These are phyloP conservation scores for Nixonia krombeini DNA, from an alignment of 1,140 invertebrate species.

Conservation along the genomic window DNA sequence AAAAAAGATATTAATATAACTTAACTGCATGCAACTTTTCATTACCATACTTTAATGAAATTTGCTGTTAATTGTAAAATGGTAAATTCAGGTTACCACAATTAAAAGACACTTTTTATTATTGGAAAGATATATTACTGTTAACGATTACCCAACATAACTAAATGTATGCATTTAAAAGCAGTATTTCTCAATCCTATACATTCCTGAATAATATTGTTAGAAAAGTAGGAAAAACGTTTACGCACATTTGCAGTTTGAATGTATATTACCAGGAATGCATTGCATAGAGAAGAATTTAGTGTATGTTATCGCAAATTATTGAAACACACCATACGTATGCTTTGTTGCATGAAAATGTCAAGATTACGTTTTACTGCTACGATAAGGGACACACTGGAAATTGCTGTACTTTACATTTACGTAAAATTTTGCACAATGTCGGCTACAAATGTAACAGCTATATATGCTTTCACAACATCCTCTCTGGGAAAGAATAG, in stretches of 20 bases:
- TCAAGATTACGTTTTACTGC: neutral
- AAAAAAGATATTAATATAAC: too few species aligned
- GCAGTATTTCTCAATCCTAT: neutral
- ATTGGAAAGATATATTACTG: neutral
- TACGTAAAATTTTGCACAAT: too few species aligned
- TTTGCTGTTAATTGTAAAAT: too few species aligned
- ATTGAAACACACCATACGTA: neutral
- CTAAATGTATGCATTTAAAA: neutral
- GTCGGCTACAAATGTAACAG: too few species aligned
- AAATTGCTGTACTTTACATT: conserved; percentile 5
- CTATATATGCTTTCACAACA: too few species aligned
- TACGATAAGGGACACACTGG: neutral
- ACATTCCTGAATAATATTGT: neutral
- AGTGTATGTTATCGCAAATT: neutral
- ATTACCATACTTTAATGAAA: too few species aligned
- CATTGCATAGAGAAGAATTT: neutral
- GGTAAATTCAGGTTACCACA: too few species aligned
- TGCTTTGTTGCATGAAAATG: conserved; percentile 14
- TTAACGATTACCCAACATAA: neutral
- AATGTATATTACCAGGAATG: too few species aligned
- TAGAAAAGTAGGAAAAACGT: neutral
- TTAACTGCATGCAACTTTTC: too few species aligned
- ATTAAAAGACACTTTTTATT: neutral
- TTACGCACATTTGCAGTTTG: neutral
- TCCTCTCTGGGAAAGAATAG: too few species aligned